phyloP scores from a whole-genome alignment of 2,113 vertebrate species.

The Mellivora capensis region DNA sequence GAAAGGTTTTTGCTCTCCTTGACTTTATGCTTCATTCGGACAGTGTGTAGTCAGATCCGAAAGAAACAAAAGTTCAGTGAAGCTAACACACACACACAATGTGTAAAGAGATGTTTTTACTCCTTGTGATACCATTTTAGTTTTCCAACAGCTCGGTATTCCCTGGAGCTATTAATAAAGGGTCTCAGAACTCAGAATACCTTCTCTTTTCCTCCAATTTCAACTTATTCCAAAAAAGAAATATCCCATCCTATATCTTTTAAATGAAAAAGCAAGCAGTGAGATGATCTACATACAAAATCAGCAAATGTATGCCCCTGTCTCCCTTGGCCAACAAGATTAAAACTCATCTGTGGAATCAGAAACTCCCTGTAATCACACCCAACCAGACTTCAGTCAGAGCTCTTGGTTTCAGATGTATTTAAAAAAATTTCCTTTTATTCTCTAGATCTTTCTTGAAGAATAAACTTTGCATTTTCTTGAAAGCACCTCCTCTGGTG shows the following conservation, averaged over 20 bases:
- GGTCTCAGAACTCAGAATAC: neutral
- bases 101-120: neutral
- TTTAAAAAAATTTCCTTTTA: slow-evolving; percentile 73
- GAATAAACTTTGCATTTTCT: slow-evolving; percentile 63
- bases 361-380: slow-evolving; percentile 76
- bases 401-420: slow-evolving; percentile 71
- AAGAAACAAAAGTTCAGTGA: neutral
- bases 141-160: neutral
- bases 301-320: slow-evolving; percentile 62
- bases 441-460: slow-evolving; percentile 65
- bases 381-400: slow-evolving; percentile 74
- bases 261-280: slow-evolving; percentile 74
- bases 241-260: slow-evolving; percentile 65
- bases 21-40: neutral
- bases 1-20: neutral
- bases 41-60: neutral
- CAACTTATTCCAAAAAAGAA: slow-evolving; percentile 43
- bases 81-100: neutral
- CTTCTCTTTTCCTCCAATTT: slow-evolving; percentile 36
- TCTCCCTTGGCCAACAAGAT: slow-evolving; percentile 71
- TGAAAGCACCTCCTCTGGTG: slow-evolving; percentile 47
- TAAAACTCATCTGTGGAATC: slow-evolving; percentile 77
- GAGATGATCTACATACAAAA: slow-evolving; percentile 73
- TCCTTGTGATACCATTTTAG: neutral
- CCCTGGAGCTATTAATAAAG: slow-evolving; percentile 49